phyloP scores from a whole-genome alignment of 2,113 vertebrate genomes.

The Sebastes schlegelii region DNA sequence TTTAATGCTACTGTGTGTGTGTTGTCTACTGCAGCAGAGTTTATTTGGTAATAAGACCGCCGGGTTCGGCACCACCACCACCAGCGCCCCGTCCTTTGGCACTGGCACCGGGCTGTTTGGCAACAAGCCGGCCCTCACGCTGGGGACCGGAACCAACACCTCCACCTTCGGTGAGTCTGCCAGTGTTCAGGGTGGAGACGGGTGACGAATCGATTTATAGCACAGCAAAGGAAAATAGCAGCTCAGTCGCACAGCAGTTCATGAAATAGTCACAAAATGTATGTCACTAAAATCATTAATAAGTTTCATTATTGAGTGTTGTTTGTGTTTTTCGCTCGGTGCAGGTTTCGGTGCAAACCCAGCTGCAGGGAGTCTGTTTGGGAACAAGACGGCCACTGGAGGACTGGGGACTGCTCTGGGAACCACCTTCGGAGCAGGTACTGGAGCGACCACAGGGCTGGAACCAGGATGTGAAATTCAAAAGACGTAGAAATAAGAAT shows the following conservation, averaged over 20 bases:
- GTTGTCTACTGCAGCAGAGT: slow-evolving; percentile 80
- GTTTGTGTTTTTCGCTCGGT: neutral
- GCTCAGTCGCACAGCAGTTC: too few relatives aligned
- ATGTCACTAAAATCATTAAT: neutral
- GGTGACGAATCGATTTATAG: too few relatives aligned
- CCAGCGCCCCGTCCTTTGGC: slow-evolving; percentile 93
- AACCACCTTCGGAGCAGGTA: slow-evolving; percentile 93
- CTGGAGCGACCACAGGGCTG: neutral
- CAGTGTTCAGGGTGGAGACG: neutral
- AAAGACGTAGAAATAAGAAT: too few relatives aligned
- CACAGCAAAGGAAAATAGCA: too few relatives aligned
- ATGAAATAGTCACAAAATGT: too few relatives aligned
- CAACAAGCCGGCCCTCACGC: slow-evolving; percentile 87
- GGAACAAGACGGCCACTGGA: slow-evolving; percentile 89
- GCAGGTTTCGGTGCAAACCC: slow-evolving; percentile 90
- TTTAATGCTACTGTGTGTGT: neutral
- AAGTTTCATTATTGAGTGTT: neutral
- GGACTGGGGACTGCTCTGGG: slow-evolving; percentile 90
- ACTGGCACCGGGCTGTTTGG: slow-evolving; percentile 91
- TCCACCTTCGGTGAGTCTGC: slow-evolving; percentile 84
- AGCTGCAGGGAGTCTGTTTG: slow-evolving; percentile 89
- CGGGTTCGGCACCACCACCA: slow-evolving; percentile 94
- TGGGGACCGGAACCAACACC: slow-evolving; percentile 85
- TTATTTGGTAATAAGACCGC: slow-evolving; percentile 94
- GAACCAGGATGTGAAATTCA: neutral